Base-by-base conservation (phyloP, 2,888 invertebrate genomes). In the Callinectes sapidus region DNA sequence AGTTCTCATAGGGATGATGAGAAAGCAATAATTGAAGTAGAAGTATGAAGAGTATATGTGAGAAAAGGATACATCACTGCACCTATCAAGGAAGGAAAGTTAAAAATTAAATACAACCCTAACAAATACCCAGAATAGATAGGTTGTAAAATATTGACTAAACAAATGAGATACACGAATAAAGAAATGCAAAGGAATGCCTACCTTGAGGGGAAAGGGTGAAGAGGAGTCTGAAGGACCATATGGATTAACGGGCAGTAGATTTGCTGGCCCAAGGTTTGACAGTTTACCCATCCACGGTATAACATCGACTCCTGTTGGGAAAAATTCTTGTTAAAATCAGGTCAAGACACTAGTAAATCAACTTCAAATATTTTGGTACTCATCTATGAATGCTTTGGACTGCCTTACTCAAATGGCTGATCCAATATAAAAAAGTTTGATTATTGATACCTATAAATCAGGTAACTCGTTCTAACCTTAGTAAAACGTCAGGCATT, bases 281-380 rank as follows among this genome's bases (percentile, higher is more conserved):
- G 97, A 97, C 71, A 99, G 96, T 95, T 98, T 97, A 0, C 99
- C 99, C 88, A 99, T 96, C 99, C 99, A 99, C 0, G 98, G 98
- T 94, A 99, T 97, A 5, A 97, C 96, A 95, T 97, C 97, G 16
- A 96, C 95, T 28, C 98, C 98, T 96, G 93, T n/a, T 71, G 71
- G 28, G 71, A 8, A n/a, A n/a, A n/a, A 85, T 77, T 10, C 42
- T 39, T 71, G 61, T 23, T 48, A 39, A 85, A n/a, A 86, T 14
- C 23, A 87, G 23, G 87, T 55, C 87, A 77, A 0, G 32, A 81
- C 61, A 88, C 71, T 71, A 28, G 55, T 35, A 35, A 18, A 90
- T 54, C 54, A 14, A 54, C n/a, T 77, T 77, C 39, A 42, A n/a
- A 71, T 71, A 6, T 71, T 71, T 71, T n/a, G n/a, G 28, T 2